Evolutionary conservation across 2,113 vertebrate species (phyloP), one percentile per base, ranked within the genome.

Genomic region (Elaphurus davidianus): DNA sequence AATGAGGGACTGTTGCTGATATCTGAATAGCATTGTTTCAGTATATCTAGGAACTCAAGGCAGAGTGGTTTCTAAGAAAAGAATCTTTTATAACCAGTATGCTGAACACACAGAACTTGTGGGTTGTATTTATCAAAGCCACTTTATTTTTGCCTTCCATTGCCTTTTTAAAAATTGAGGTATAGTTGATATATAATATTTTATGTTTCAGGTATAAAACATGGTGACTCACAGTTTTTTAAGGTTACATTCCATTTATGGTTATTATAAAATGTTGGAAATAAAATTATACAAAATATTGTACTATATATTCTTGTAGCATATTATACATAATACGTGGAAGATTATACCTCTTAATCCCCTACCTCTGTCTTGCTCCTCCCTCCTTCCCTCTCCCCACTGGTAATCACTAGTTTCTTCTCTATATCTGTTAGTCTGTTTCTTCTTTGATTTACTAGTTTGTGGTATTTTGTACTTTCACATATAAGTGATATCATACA

Each of bases 41-140:
- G 21, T 23, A 12, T 19, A 43, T 52, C 50, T 76, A 88, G 40
- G 67, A 78, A 78, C 55, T 64, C 50, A 67, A 82, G 64, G 47
- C 55, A 93, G 36, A 79, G 43, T 79, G 57, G 57, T 54, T 93
- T 67, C 59, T 78, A 88, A 83, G 89, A 91, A 95, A 97, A 79
- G 27, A 95, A 81, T 90, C 40, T 45, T 71, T 67, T 17, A n/a
- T 55, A 92, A 84, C 47, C 45, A 45, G 64, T 57, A 45, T 59
- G 81, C 60, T 62, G 52, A 83, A 40, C 55, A 78, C 55, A 30
- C 25, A 64, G 55, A 87, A 40, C 15, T 52, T 79, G 21, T 67
- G 90, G 40, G 52, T 47, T 95, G 43, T 93, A 27, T 47, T 45
- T 43, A 60, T 82, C 47, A 79, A 47, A 67, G 17, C 16, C 28